phyloP scores from a whole-genome alignment of 2,113 vertebrate species.

The Illadopsis cleaveri region DNA sequence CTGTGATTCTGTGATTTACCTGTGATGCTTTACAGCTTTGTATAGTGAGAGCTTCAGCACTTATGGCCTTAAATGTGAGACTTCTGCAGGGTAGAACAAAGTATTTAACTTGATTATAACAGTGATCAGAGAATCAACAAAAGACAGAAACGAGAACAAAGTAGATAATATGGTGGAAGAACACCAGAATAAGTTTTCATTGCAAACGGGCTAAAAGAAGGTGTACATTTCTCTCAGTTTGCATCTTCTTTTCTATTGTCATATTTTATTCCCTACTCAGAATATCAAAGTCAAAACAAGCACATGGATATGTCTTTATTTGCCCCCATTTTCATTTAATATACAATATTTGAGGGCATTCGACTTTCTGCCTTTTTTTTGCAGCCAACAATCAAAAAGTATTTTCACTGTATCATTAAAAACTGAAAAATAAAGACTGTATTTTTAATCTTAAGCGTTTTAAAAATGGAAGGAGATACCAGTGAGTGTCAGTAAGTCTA shows the following conservation, averaged over 20 bases:
- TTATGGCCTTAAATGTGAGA: not conserved
- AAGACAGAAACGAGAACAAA: not conserved
- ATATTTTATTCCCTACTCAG: not conserved
- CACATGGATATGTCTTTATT: not conserved
- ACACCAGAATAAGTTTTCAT: not conserved
- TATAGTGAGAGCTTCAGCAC: not conserved
- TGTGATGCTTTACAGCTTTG: not conserved
- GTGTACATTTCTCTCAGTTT: not conserved
- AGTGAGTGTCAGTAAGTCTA: slow-evolving; percentile 55
- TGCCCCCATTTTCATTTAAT: not conserved
- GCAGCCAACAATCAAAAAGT: slow-evolving; percentile 26
- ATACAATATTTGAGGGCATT: not conserved
- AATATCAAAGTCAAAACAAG: not conserved
- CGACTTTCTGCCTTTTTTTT: slow-evolving; percentile 18
- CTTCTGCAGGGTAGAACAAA: not conserved
- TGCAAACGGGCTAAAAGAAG: not conserved
- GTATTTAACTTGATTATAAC: not conserved
- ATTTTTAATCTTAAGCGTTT: slow-evolving; percentile 72
- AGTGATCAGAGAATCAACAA: not conserved
- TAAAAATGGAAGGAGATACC: slow-evolving; percentile 51
- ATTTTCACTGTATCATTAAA: slow-evolving; percentile 24
- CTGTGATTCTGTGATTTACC: not conserved
- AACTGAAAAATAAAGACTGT: slow-evolving; percentile 33
- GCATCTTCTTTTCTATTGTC: not conserved
- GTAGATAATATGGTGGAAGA: not conserved